Conservation (phyloP, 2,888 invertebrate species). For the Limulus polyphemus region DNA sequence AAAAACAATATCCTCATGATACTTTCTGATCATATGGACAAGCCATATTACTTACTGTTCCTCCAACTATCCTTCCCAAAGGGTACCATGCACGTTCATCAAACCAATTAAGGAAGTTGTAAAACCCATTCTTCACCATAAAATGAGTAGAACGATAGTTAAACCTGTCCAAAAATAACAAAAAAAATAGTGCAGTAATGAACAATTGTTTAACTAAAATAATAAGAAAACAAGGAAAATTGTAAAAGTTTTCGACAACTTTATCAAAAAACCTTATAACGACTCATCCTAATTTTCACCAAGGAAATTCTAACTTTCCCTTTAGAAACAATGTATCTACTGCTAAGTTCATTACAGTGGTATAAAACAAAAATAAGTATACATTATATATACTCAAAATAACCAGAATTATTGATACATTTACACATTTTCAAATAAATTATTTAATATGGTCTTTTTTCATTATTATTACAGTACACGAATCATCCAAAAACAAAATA, state of each 20-base stretch:
- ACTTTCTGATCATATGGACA: background rate
- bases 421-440: too few species aligned
- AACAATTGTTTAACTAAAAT: background rate
- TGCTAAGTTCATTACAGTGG: too few species aligned
- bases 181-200: slow-evolving; percentile 2
- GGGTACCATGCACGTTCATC: slow-evolving; percentile 99
- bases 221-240: background rate
- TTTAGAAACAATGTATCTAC: too few species aligned
- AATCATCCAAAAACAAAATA: too few species aligned
- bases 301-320: too few species aligned
- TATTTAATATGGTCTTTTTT: too few species aligned
- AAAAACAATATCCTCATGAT: background rate
- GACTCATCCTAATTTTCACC: too few species aligned
- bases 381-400: too few species aligned
- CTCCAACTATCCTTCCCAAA: slow-evolving; percentile 93
- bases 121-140: slow-evolving; percentile 99
- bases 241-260: background rate
- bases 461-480: too few species aligned
- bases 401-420: too few species aligned
- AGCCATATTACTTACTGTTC: slow-evolving; percentile 53
- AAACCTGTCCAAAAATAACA: slow-evolving; percentile 54
- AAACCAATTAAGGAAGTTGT: slow-evolving; percentile 99
- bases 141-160: slow-evolving; percentile 98
- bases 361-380: too few species aligned
- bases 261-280: too few species aligned